Evolutionary conservation across 2,888 invertebrate genomes (phyloP), one percentile per base, ranked within the genome.

Genomic region (Tetramorium bicarinatum): DNA sequence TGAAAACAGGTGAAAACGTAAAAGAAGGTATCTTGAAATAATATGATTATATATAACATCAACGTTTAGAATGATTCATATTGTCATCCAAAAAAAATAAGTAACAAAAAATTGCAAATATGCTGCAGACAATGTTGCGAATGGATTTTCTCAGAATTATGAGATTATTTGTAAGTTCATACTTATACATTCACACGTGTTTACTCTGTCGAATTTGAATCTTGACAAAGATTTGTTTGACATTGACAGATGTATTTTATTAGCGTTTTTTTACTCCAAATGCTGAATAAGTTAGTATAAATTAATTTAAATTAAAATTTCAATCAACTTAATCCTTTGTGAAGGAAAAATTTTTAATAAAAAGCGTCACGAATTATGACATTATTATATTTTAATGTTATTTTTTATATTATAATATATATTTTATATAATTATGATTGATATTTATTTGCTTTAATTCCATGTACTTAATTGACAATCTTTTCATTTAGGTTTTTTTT

Each of bases 51-150:
- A 38, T 44, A 2, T 54, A 38, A 41, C 29, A 69, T 38, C n/a
- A 13, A n/a, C 11, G 21, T 7, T 52, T n/a, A 6, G 18, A 49
- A 64, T 56, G 76, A 85, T 62, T 87, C 64, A 84, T 34, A 9
- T 15, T 6, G 25, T 38, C 15, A 67, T 44, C 18, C 0, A 34
- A 34, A n/a, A 1, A 66, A 66, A 21, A 66, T 15, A 66, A 47
- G 2, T 29, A 25, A 47, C 8, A 66, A 44, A 47, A 15, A 66
- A 66, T 49, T 34, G 18, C 29, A 49, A 69, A 52, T n/a, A 3
- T 49, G 7, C 13, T 2, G 3, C 34, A 3, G 0, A 21, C 9
- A 54, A 1, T 15, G 1, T 15, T n/a, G 34, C 21, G 41, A 72
- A 56, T 56, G 7, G 11, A 56, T 72, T 41, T 72, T 72, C 25